Base-by-base conservation (phyloP, 2,888 invertebrate genomes). In the Melanostoma mellinum region DNA sequence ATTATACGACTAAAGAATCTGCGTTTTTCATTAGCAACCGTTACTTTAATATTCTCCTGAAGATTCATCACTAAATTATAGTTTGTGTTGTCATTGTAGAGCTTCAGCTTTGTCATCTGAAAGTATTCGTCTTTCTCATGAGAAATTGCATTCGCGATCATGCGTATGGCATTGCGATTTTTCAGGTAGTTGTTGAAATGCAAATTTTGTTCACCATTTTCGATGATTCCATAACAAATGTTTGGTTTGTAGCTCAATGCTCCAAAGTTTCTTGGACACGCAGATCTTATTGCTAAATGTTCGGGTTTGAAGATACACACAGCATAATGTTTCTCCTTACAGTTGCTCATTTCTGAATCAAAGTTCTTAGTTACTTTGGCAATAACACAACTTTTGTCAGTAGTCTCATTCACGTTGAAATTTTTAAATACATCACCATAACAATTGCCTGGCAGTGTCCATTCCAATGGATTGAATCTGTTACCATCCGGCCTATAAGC, bases 381-480 rank as follows among this genome's bases (percentile, higher is more conserved):
- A 38, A 86, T 86, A 35, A 89, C 69, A 76, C 89, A 90, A 38
- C 88, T 86, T 65, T 86, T 85, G 63, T 87, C 76, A 32, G 87
- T 86, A 46, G 72, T 61, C 36, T 87, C 85, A 44, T 86, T 65
- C 8, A 86, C 78, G n/a, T 87, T 86, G 9, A 77, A 78, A 32
- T 86, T 67, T 40, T 86, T 65, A 6, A 89, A 80, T 10, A 86
- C 48, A 60, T 88, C 86, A 36, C 89, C 89, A 89, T 89, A 91
- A 20, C 85, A 80, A 60, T 87, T 79, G 3, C 93, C 93, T 0
- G 93, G 93, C 71, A 93, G 90, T 30, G 89, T 88, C 92, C 93
- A 92, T 88, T 65, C 89, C 20, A 92, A 86, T 30, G 92, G 92
- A 75, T 91, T 90, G 82, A 91, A 92, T 42, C 88, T 82, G 60